Evolutionary conservation across 30 jellyfish, hydroid and myxozoan species (phyloP).

Genomic region (Aurelia sp.): DNA sequence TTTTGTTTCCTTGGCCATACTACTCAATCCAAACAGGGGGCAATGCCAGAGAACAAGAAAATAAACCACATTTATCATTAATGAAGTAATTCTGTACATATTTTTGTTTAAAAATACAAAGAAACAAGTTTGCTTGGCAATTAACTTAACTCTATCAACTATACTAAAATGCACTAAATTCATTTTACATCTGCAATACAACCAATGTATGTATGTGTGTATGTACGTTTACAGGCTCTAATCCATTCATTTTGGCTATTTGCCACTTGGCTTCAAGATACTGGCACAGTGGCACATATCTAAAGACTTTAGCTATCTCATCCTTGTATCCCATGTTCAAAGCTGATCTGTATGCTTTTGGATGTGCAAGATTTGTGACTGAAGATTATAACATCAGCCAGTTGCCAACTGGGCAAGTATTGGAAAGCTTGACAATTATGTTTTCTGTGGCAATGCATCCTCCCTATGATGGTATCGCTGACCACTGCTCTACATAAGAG

Average conservation of each 20-base stretch:
- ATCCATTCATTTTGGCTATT: conserved; percentile 24
- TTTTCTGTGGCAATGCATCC: conserved; percentile 19
- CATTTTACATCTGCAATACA: too few relatives aligned
- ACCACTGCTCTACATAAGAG: not conserved
- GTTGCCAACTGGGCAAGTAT: conserved; percentile 27
- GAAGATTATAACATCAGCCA: conserved; percentile 16
- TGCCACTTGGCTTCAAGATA: conserved; percentile 28
- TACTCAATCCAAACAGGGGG: too few relatives aligned
- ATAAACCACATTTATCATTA: too few relatives aligned
- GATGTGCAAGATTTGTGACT: conserved; percentile 23
- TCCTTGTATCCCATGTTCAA: conserved; percentile 17
- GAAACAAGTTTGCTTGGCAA: too few relatives aligned
- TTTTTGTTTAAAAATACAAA: too few relatives aligned
- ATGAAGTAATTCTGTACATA: too few relatives aligned
- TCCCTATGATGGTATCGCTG: conserved; percentile 34
- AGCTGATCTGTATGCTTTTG: conserved; percentile 21
- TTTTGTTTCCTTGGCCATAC: too few relatives aligned
- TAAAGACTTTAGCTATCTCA: conserved; percentile 21
- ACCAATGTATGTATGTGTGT: too few relatives aligned
- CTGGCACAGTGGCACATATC: conserved; percentile 36
- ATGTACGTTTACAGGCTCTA: conserved; percentile 9
- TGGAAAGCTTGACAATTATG: conserved; percentile 18
- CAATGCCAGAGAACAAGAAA: too few relatives aligned
- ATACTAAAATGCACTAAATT: too few relatives aligned
- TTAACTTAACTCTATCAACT: too few relatives aligned